phyloP scores from a whole-genome alignment of 2,113 vertebrate genomes.

The Corythaixoides concolor region DNA sequence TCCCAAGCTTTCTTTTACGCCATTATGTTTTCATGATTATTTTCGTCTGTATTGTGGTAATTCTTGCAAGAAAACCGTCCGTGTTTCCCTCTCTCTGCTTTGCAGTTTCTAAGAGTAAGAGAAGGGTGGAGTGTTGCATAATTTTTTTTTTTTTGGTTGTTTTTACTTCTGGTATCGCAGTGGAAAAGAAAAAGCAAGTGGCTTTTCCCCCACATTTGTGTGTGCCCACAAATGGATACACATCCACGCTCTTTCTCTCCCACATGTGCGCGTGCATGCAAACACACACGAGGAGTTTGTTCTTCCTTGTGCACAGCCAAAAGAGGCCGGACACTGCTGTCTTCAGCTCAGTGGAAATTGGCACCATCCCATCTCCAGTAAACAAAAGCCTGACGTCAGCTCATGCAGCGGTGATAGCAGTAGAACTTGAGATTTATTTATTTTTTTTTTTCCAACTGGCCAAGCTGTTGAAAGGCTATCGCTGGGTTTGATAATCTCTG shows the following conservation, averaged over 20 bases:
- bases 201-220: neutral
- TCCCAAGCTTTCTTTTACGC: neutral
- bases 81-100: neutral
- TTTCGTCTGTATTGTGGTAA: neutral
- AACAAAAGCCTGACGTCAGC: slow-evolving; percentile 75
- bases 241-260: neutral
- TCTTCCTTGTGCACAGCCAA: slow-evolving; percentile 35
- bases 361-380: slow-evolving; percentile 70
- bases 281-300: slow-evolving; percentile 47
- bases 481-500: slow-evolving; percentile 66
- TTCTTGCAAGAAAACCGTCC: neutral
- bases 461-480: slow-evolving; percentile 64
- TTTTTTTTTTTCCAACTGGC: slow-evolving; percentile 10
- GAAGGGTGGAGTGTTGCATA: neutral
- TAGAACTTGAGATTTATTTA: slow-evolving; percentile 53
- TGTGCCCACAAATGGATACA: neutral
- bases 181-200: neutral
- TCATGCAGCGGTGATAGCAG: slow-evolving; percentile 21
- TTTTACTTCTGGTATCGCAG: neutral
- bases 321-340: slow-evolving; percentile 54
- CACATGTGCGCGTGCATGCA: neutral
- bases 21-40: neutral
- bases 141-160: neutral
- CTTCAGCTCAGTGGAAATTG: slow-evolving; percentile 75
- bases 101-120: neutral